Conservation (phyloP, 2,113 vertebrate genomes). For the Anas platyrhynchos region DNA sequence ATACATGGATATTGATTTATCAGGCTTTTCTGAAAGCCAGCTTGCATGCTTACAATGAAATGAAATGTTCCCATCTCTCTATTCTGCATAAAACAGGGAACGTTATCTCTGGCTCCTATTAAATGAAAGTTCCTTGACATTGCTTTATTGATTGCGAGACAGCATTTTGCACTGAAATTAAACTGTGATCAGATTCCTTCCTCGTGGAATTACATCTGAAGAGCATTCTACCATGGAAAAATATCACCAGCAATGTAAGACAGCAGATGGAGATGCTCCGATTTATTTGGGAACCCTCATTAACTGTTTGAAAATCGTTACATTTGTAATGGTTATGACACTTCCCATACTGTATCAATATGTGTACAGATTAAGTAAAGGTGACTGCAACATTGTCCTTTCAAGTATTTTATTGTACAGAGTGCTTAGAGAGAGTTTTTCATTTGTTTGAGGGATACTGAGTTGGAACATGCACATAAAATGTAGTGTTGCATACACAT, state of each 20-base stretch:
- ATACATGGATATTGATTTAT: slow-evolving; percentile 70
- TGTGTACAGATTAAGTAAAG: neutral
- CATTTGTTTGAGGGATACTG: slow-evolving; percentile 7
- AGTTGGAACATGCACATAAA: neutral
- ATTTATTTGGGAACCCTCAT: slow-evolving; percentile 67
- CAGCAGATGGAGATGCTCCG: slow-evolving; percentile 67
- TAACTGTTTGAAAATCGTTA: slow-evolving; percentile 60
- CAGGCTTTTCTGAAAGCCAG: slow-evolving; percentile 45
- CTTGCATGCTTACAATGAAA: slow-evolving; percentile 39
- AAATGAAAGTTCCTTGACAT: slow-evolving; percentile 73
- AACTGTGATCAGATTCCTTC: slow-evolving; percentile 73
- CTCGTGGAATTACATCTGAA: slow-evolving; percentile 70
- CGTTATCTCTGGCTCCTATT: slow-evolving; percentile 58
- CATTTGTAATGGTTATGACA: slow-evolving; percentile 46
- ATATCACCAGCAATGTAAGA: slow-evolving; percentile 54
- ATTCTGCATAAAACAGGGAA: slow-evolving; percentile 47
- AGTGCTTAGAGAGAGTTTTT: slow-evolving; percentile 11
- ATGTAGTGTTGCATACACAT: neutral
- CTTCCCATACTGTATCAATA: neutral
- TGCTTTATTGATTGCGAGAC: slow-evolving; percentile 74
- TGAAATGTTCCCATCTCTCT: slow-evolving; percentile 47
- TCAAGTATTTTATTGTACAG: slow-evolving; percentile 19
- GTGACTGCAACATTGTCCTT: slow-evolving; percentile 31
- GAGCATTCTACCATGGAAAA: slow-evolving; percentile 62
- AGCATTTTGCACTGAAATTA: slow-evolving; percentile 72